These are phyloP conservation scores for Artemia sinica DNA, from an alignment of 2,888 invertebrate species.

Conservation along the genomic window DNA sequence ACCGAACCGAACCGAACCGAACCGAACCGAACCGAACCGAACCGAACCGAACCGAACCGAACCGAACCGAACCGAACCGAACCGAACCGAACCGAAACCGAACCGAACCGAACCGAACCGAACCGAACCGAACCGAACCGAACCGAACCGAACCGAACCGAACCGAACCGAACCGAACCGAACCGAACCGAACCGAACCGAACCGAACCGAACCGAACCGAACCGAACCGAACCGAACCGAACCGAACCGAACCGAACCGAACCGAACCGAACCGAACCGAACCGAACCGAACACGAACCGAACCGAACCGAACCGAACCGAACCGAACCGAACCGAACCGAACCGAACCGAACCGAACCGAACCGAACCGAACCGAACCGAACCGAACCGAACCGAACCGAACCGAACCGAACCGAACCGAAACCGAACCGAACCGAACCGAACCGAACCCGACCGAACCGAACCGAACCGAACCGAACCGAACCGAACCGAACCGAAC, in stretches of 20 bases:
- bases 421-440: no score
- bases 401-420: conserved; percentile 22
- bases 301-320: conserved; percentile 23
- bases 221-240: conserved; percentile 22
- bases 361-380: conserved; percentile 23
- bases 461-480: conserved; percentile 22
- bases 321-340: conserved; percentile 23
- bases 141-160: conserved; percentile 22
- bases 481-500: conserved; percentile 23
- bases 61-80: conserved; percentile 18
- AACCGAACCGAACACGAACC: no score
- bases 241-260: conserved; percentile 23
- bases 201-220: conserved; percentile 22
- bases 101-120: conserved; percentile 23
- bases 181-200: conserved; percentile 23
- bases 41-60: conserved; percentile 22
- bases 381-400: conserved; percentile 23
- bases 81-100: no score
- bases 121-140: conserved; percentile 22
- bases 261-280: conserved; percentile 23
- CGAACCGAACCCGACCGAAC: conserved; percentile 20
- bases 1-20: no score
- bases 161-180: conserved; percentile 23
- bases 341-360: conserved; percentile 23
- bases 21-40: conserved; percentile 23